Conservation (phyloP, 2,113 vertebrate species). For the Arvicanthis niloticus region DNA sequence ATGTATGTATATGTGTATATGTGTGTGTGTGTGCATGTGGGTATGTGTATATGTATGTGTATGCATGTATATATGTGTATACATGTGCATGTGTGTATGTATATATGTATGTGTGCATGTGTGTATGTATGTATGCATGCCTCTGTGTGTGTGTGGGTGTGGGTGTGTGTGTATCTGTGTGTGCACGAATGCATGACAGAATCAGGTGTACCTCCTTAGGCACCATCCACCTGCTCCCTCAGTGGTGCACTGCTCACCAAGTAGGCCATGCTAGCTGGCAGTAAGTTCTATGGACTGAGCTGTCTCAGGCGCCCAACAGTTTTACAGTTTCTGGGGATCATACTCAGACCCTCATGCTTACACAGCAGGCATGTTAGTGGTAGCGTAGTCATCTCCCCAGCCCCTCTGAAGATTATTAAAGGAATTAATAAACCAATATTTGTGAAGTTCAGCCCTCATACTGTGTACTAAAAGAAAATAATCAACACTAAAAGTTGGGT, state of each 20-base stretch:
- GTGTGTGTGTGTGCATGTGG: too few relatives aligned
- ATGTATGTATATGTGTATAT: background rate
- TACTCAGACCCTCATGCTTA: background rate
- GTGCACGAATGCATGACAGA: background rate
- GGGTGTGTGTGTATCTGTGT: background rate
- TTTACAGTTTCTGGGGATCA: background rate
- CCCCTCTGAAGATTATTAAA: background rate
- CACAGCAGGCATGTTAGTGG: too few relatives aligned
- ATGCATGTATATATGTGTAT: background rate
- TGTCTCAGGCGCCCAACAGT: background rate
- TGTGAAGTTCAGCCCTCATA: background rate
- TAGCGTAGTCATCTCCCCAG: background rate
- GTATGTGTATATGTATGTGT: too few relatives aligned
- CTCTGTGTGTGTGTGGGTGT: too few relatives aligned
- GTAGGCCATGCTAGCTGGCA: too few relatives aligned
- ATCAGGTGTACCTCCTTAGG: background rate
- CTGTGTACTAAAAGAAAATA: background rate
- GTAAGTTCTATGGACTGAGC: background rate
- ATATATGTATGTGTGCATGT: too few relatives aligned
- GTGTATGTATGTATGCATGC: background rate
- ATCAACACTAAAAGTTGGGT: background rate
- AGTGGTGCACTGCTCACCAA: background rate
- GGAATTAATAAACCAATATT: slow-evolving; percentile 40
- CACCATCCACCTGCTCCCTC: background rate
- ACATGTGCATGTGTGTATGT: background rate